Conservation (phyloP, 2,797 vertebrate species). For the Lycodopsis pacificus region DNA sequence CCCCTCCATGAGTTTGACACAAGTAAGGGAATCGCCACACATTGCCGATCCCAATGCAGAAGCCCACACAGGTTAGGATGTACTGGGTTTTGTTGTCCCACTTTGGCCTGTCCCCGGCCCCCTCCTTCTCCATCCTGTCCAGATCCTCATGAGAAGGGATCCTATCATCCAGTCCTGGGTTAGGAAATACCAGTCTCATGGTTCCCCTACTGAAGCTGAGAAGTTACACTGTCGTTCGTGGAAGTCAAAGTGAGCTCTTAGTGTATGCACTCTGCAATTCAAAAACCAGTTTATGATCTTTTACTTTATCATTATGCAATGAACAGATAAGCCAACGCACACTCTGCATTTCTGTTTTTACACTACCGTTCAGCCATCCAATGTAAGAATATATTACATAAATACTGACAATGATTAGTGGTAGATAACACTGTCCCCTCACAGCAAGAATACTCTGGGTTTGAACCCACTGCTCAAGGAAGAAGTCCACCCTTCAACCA, state of each 20-base stretch:
- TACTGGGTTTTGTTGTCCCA: slow-evolving; percentile 98
- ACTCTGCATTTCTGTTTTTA: slow-evolving; percentile 12
- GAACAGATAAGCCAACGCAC: slow-evolving; percentile 19
- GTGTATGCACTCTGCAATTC: neutral
- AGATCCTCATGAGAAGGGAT: slow-evolving; percentile 79
- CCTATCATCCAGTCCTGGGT: slow-evolving; percentile 66
- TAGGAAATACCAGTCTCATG: slow-evolving; percentile 69
- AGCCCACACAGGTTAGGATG: slow-evolving; percentile 93
- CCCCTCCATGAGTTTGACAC: slow-evolving; percentile 95
- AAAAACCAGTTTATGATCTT: slow-evolving; percentile 37
- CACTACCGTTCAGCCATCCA: neutral
- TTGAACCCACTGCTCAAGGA: neutral
- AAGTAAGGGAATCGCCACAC: slow-evolving; percentile 95
- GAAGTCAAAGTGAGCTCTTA: slow-evolving; percentile 12
- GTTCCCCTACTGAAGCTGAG: slow-evolving; percentile 5
- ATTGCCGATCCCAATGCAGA: slow-evolving; percentile 93
- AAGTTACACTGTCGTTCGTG: neutral
- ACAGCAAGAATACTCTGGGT: neutral
- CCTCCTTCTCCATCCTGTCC: slow-evolving; percentile 85
- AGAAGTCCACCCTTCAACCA: slow-evolving; percentile 48
- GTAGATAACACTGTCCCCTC: neutral
- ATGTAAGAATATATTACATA: neutral
- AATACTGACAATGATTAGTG: neutral
- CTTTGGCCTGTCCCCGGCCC: slow-evolving; percentile 86
- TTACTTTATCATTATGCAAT: slow-evolving; percentile 34